Evolutionary conservation across 2,888 invertebrate species (phyloP).

Genomic region (Crocallis elinguaria): DNA sequence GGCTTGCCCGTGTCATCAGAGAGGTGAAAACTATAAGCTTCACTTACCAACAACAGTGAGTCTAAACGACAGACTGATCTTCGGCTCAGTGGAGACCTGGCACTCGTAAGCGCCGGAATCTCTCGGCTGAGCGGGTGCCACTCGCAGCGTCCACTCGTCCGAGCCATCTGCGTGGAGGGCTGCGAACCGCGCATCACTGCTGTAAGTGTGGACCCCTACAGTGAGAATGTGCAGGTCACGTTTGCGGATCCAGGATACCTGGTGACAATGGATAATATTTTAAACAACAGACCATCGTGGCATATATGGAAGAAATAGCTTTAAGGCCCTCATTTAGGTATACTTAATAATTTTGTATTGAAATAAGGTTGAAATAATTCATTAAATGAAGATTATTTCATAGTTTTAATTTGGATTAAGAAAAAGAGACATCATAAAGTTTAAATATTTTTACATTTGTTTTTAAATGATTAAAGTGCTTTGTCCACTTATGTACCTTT

Average conservation of each 20-base stretch:
- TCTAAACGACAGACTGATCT: constrained; percentile 90
- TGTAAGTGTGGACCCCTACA: constrained; percentile 86
- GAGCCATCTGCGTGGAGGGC: constrained; percentile 86
- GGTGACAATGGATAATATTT: constrained; percentile 34
- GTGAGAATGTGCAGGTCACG: constrained; percentile 90
- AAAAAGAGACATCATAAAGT: too few relatives aligned
- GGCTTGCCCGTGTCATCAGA: too few relatives aligned
- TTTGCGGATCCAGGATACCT: constrained; percentile 95
- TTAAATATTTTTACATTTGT: too few relatives aligned
- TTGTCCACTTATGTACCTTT: too few relatives aligned
- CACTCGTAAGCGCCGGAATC: constrained; percentile 96
- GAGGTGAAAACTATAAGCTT: not conserved
- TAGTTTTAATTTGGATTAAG: too few relatives aligned
- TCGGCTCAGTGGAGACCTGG: constrained; percentile 96
- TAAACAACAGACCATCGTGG: not conserved
- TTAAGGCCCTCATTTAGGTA: too few relatives aligned
- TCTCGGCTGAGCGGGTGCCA: constrained; percentile 86
- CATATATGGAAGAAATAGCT: not conserved
- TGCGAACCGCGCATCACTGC: constrained; percentile 87
- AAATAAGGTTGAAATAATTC: too few relatives aligned
- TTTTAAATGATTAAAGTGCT: too few relatives aligned
- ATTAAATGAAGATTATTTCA: too few relatives aligned
- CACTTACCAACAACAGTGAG: constrained; percentile 91
- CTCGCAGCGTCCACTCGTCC: constrained; percentile 87
- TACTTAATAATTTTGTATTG: too few relatives aligned